Evolutionary conservation across 92 coral and sea anemone genomes (phyloP).

Genomic region (Heliopora coerulea): DNA sequence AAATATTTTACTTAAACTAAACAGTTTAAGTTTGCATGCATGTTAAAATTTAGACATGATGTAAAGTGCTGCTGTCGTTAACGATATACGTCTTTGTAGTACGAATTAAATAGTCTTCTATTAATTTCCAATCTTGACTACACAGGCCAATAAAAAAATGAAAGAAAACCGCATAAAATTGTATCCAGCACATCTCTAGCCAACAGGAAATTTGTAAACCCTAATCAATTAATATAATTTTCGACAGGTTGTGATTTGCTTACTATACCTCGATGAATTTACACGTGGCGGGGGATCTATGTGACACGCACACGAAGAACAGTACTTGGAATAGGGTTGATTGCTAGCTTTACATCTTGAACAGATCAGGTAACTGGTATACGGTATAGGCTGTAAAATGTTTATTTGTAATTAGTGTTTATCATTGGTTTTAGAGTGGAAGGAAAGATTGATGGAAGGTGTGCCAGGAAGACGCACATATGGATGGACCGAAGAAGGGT

Average conservation of each 20-base stretch:
- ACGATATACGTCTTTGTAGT: too few relatives aligned
- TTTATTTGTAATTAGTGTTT: background rate
- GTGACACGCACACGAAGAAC: conserved; percentile 83
- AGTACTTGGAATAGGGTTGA: conserved; percentile 54
- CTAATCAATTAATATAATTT: too few relatives aligned
- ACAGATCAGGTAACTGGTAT: conserved; percentile 34
- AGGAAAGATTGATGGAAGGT: background rate
- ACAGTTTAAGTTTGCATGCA: too few relatives aligned
- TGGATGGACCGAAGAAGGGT: background rate
- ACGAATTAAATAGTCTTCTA: too few relatives aligned
- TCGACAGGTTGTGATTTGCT: background rate
- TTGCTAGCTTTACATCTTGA: conserved; percentile 39
- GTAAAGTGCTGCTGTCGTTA: too few relatives aligned
- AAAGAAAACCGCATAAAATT: too few relatives aligned
- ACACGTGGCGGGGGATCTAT: conserved; percentile 95
- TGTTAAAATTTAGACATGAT: too few relatives aligned
- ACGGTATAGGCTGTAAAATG: conserved; percentile 31
- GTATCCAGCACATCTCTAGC: too few relatives aligned
- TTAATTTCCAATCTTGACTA: too few relatives aligned
- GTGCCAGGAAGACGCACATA: background rate
- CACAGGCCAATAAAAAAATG: too few relatives aligned
- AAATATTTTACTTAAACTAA: too few relatives aligned
- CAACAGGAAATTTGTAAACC: too few relatives aligned
- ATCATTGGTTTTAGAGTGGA: background rate
- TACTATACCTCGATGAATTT: conserved; percentile 46